Base-by-base conservation (phyloP, 2,888 invertebrate genomes). In the Conops quadrifasciatus region DNA sequence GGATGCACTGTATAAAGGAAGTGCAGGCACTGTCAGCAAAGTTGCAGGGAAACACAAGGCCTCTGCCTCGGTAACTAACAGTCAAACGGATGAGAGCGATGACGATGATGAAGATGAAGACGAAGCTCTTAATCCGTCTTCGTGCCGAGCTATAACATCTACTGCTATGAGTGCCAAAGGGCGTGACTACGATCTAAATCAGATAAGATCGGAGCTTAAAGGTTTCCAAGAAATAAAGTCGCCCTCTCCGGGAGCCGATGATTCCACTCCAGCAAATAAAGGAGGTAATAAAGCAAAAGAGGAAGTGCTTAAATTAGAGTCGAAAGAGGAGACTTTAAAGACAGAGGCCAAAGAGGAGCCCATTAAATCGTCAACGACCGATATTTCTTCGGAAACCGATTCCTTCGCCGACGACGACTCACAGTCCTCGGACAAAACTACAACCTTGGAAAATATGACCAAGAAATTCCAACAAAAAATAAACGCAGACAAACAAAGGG, bases 121-220 rank as follows among this genome's bases (percentile, higher is more conserved):
- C 15, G 75, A 49, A n/a, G 65, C 13, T 7, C n/a, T 4, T 16
- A 51, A 64, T 72, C n/a, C 73, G 68, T n/a, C 47, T 24, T 1
- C 49, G 24, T 19, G 65, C 30, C 84, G 86, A 28, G 83, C 86
- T 3, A 67, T 69, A 13, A 74, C 58, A 26, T 28, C 62, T 28
- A 28, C 62, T n/a, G 15, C 24, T 24, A 24, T 58, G 9, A 67
- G 65, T 60, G 79, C 76, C 19, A 90, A 90, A 80, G 91, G 91
- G 1, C 88, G 93, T 4, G 94, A 94, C 80, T 94, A 93, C 81
- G 94, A 95, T 85, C 88, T 95, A 28, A 94, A 93, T 85, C 93
- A 94, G 86, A 94, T 95, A 71, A 88, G 94, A 76, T 93, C 93
- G 0, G 94, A 95, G 82, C 85, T 94, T 2, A 95, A 94, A 84